phyloP scores from a whole-genome alignment of 2,113 vertebrate species.

The Muntiacus reevesi region DNA sequence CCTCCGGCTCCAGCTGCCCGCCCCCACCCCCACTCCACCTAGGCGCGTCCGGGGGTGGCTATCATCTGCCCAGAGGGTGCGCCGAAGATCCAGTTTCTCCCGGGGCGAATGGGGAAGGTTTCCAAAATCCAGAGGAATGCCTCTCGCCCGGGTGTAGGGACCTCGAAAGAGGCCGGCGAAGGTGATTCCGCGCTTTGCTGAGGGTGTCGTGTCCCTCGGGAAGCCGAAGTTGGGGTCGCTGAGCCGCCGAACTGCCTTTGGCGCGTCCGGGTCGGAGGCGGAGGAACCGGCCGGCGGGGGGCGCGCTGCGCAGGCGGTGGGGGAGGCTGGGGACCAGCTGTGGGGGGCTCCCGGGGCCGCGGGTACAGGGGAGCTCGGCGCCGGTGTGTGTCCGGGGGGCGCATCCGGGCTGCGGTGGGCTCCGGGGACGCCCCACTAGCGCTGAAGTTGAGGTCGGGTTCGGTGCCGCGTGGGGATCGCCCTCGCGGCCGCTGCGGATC shows the following conservation, averaged over 20 bases:
- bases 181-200: neutral
- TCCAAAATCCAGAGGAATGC: neutral
- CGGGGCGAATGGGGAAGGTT: neutral
- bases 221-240: neutral
- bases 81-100: neutral
- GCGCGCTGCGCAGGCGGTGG: accelerated
- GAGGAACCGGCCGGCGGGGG: neutral
- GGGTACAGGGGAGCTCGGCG: neutral
- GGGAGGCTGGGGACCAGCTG: neutral
- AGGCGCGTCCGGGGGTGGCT: neutral
- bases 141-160: neutral
- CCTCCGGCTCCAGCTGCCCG: neutral
- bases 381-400: accelerated
- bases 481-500: neutral
- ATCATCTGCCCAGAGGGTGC: neutral
- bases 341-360: accelerated
- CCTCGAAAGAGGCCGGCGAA: neutral
- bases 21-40: neutral
- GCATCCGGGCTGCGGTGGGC: neutral
- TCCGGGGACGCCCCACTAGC: neutral
- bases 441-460: conserved; percentile 14
- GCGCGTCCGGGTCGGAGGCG: neutral
- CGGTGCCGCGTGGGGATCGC: neutral
- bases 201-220: neutral
- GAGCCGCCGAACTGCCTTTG: neutral